Base-by-base conservation (phyloP, 2,888 invertebrate genomes). In the Zygothrica quintamaculata region DNA sequence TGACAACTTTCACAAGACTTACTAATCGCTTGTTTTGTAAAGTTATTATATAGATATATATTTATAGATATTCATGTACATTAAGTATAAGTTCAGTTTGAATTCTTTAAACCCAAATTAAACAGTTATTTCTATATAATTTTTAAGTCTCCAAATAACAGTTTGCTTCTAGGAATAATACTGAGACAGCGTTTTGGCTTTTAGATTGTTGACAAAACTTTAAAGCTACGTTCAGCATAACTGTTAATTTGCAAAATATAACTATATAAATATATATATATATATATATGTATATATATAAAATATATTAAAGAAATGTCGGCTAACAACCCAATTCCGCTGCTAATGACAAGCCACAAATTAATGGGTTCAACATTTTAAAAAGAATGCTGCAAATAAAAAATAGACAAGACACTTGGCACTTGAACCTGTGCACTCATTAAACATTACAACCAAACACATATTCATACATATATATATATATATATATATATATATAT, bases 351-450 rank as follows among this genome's bases (percentile, higher is more conserved):
- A 75, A 65, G 60, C 56, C 18, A 47, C 57, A 65, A 72, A 87
- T 80, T 81, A 82, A 82, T 84, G 87, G 65, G 85, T 73, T 85
- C 81, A 81, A 62, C 67, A 53, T 74, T 50, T 62, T 34, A 40
- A 58, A 34, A 69, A 64, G 68, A 81, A 77, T 81, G 85, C 69
- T 60, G 81, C 69, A 75, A 69, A 77, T 81, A 84, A 87, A 77
- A 87, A 84, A 84, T 84, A 77, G 85, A 69, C 67, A 77, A 87
- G 76, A 59, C 74, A 76, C 84, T 80, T 80, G 74, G 52, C 82
- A 71, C 76, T 81, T 87, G 82, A 87, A 75, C 82, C 73, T 66
- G 69, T 73, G 85, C 69, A 81, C 82, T 75, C 82, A 87, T 84
- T 87, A 82, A 80, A 61, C 50, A 12, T 34, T 4, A 37, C 57